Evolutionary conservation across 2,797 vertebrate species (phyloP), one percentile per base, ranked within the genome.

Genomic region (Holocentrus rufus): DNA sequence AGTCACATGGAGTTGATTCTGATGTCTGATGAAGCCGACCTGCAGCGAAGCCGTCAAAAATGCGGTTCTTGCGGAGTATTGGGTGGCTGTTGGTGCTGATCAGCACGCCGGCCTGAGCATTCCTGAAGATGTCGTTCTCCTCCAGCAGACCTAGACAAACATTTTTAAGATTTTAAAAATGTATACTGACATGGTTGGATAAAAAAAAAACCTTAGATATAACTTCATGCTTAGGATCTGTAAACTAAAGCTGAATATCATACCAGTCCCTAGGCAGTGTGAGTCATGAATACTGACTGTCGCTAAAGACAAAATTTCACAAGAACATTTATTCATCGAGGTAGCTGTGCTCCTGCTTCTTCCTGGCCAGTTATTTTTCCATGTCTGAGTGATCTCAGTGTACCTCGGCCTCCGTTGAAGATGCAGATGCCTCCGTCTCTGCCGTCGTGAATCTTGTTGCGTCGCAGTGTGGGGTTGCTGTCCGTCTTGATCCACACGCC

Each of bases 401-500:
- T 94, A 97, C 96, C 96, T 95, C 96, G 93, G 84, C 96, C 96
- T 6, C 96, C 96, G 81, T 97, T 97, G 92, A 97, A 97, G 94
- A 97, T 97, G 93, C 96, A 97, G 92, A 97, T 96, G 82, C 96
- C 96, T 39, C 96, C 96, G 89, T 97, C 96, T 90, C 96, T 92
- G 81, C 96, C 96, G 83, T 96, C 96, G 39, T 97, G 96, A 87
- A 97, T 97, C 94, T 97, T 97, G 89, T 97, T 97, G 92, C 96
- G 94, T 87, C 96, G 92, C 90, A 97, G 92, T 75, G 96, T 97
- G 84, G 96, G 96, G 89, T 97, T 97, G 91, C 96, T 97, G 87
- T 97, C 96, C 55, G 96, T 97, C 88, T 97, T 96, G 90, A 97
- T 97, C 96, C 96, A 97, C 55, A 97, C 96, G 69, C 96, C 96